These are phyloP conservation scores for Lepisosteus oculatus DNA, from an alignment of 2,113 vertebrate genomes.

Conservation along the genomic window DNA sequence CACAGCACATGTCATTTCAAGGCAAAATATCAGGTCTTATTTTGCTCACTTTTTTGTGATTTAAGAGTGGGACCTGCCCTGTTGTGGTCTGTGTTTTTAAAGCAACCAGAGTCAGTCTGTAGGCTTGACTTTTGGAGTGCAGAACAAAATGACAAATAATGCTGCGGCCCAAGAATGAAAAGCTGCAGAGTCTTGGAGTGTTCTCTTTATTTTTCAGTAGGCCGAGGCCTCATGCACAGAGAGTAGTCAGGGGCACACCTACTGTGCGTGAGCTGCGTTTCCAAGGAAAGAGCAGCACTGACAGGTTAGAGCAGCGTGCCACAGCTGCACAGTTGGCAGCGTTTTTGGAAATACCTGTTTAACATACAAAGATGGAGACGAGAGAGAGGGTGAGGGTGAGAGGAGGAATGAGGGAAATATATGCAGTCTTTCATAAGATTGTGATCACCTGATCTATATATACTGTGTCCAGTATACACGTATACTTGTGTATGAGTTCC, in stretches of 20 bases:
- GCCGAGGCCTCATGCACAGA: background rate
- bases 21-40: no score
- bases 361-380: conserved; percentile 33
- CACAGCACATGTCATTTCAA: no score
- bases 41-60: no score
- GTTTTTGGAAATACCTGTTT: conserved; percentile 60
- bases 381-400: conserved; percentile 14
- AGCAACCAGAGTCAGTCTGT: no score
- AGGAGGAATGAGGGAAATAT: background rate
- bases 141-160: no score
- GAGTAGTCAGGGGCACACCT: background rate
- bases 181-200: background rate
- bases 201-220: background rate
- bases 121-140: no score
- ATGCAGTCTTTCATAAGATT: background rate
- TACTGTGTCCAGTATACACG: no score
- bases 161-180: background rate
- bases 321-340: conserved; percentile 45
- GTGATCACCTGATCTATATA: conserved; percentile 6
- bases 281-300: conserved; percentile 17
- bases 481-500: no score
- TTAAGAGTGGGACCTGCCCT: no score
- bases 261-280: background rate
- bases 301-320: conserved; percentile 52
- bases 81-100: no score